Percentiles rank a stretch among this genome's conserved stretches.
Conservation (phyloP, 1,140 invertebrate genomes). For the Drosophila insularis region DNA sequence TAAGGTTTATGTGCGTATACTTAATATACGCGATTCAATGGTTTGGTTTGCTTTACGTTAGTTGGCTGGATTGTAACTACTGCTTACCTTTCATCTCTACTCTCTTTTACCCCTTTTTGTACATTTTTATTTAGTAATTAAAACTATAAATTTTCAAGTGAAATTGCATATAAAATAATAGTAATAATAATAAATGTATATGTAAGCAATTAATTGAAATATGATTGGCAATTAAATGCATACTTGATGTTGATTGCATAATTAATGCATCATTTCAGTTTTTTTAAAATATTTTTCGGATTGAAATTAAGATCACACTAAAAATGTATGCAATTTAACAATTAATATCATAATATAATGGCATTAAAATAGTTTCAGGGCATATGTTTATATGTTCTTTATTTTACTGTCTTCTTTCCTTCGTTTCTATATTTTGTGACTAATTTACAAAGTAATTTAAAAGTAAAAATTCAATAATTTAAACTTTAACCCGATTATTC, state of each 20-base stretch:
- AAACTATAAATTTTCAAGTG: conserved; percentile 62
- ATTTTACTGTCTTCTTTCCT: no score
- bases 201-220: conserved; percentile 74
- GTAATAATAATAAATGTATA: conserved; percentile 38
- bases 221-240: conserved; percentile 76
- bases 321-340: conserved; percentile 2
- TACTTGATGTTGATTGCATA: conserved; percentile 52
- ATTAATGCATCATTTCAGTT: conserved; percentile 28
- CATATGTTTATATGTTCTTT: neutral
- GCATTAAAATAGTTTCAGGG: neutral
- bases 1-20: conserved; percentile 71
- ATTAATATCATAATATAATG: neutral
- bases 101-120: conserved; percentile 7
- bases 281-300: neutral
- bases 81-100: neutral
- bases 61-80: conserved; percentile 1
- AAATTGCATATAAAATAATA: conserved; percentile 42
- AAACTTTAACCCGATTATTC: neutral
- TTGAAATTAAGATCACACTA: conserved; percentile 7
- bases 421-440: no score
- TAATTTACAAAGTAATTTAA: no score
- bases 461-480: no score
- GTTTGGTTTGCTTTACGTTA: conserved; percentile 12
- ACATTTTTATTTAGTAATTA: conserved; percentile 53
- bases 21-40: conserved; percentile 52